phyloP scores from a whole-genome alignment of 2,797 vertebrate genomes.

The Anguilla obscura region DNA sequence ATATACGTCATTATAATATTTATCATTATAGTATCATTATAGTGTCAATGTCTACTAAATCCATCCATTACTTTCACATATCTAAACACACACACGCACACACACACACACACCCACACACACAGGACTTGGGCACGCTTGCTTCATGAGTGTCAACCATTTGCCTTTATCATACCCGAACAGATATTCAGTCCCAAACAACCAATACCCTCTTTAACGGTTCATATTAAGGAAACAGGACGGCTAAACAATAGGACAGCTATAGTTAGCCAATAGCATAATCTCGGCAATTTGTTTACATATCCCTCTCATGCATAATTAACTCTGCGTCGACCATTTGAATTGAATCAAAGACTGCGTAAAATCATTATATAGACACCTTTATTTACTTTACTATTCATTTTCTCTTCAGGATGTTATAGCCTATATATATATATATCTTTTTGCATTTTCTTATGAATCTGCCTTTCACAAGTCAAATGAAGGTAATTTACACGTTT shows the following conservation, averaged over 20 bases:
- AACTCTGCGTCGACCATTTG: neutral
- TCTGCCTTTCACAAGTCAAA: conserved; percentile 38
- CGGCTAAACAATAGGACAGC: neutral
- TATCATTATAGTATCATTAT: too few relatives aligned
- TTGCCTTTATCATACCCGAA: neutral
- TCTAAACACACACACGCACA: neutral
- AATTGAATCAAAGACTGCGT: neutral
- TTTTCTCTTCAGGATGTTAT: neutral
- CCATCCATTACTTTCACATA: neutral
- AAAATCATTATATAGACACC: neutral
- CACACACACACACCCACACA: neutral
- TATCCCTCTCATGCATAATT: too few relatives aligned
- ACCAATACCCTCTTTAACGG: conserved; percentile 10
- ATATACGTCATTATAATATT: too few relatives aligned
- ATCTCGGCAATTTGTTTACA: neutral
- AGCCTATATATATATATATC: neutral
- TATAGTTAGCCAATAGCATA: neutral
- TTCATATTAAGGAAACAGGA: neutral
- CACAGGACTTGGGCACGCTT: neutral
- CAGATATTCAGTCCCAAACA: neutral
- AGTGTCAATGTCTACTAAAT: too few relatives aligned
- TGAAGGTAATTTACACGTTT: conserved; percentile 23
- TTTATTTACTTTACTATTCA: neutral
- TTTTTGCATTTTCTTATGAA: neutral
- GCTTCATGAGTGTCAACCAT: neutral